Evolutionary conservation across 2,113 vertebrate species (phyloP).

Genomic region (Alosa alosa): DNA sequence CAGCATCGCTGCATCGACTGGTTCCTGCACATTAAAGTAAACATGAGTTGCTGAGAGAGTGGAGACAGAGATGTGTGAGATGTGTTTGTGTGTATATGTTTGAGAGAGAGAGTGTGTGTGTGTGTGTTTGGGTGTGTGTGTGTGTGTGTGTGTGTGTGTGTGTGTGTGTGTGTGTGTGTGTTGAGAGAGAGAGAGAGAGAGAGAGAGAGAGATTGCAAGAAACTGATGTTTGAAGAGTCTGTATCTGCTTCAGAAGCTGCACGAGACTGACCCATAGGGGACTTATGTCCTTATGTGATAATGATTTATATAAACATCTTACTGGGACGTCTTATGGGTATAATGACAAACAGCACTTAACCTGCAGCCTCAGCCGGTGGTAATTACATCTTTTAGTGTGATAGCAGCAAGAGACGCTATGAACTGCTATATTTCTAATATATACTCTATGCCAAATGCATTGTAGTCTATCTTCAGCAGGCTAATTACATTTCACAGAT

Average conservation of each 20-base stretch:
- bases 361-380: neutral
- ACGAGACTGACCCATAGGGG: neutral
- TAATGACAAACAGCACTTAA: neutral
- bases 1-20: neutral
- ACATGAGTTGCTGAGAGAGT: neutral
- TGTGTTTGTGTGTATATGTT: neutral
- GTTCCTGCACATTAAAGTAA: neutral
- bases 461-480: neutral
- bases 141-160: neutral
- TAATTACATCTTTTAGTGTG: neutral
- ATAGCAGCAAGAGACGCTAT: neutral
- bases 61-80: neutral
- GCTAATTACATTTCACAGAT: conserved; percentile 16
- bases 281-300: neutral
- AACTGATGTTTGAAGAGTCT: neutral
- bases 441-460: neutral
- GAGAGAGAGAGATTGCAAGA: neutral
- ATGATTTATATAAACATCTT: neutral
- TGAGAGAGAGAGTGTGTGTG: neutral
- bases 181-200: neutral
- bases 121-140: neutral
- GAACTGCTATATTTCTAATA: neutral
- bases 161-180: neutral
- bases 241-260: neutral
- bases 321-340: neutral